phyloP scores from a whole-genome alignment of 1,140 invertebrate species.

The Hestina assimilis region DNA sequence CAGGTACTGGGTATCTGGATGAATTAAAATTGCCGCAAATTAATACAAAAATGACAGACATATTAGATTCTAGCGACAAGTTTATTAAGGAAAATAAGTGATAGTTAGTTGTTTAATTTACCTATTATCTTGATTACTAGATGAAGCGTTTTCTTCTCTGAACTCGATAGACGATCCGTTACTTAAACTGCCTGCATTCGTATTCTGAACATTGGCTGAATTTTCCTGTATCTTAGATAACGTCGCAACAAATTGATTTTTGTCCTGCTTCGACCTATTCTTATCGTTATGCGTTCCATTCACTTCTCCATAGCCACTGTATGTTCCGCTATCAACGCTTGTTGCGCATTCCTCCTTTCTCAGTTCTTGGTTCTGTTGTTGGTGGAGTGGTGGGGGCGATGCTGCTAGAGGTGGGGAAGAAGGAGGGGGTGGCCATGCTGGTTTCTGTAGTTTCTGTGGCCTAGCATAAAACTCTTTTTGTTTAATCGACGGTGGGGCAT shows the following conservation, averaged over 20 bases:
- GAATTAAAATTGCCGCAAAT: too few relatives aligned
- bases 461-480: slow-evolving; percentile 87
- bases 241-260: slow-evolving; percentile 79
- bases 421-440: slow-evolving; percentile 84
- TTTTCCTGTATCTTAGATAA: slow-evolving; percentile 83
- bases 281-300: slow-evolving; percentile 61
- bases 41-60: neutral
- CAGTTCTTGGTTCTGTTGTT: slow-evolving; percentile 40
- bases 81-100: neutral
- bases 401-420: slow-evolving; percentile 58
- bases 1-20: slow-evolving; percentile 78
- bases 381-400: slow-evolving; percentile 52
- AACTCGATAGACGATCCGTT: slow-evolving; percentile 56
- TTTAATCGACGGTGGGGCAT: slow-evolving; percentile 73
- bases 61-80: neutral
- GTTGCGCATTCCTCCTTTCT: slow-evolving; percentile 67
- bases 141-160: slow-evolving; percentile 43
- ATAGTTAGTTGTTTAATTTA: slow-evolving; percentile 28
- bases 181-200: slow-evolving; percentile 56
- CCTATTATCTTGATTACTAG: slow-evolving; percentile 69
- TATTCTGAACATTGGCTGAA: slow-evolving; percentile 66
- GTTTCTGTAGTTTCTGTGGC: slow-evolving; percentile 85
- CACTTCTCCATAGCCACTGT: slow-evolving; percentile 66
- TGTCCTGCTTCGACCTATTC: slow-evolving; percentile 72
- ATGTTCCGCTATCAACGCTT: slow-evolving; percentile 69